These are phyloP conservation scores for Cynopterus brachyotis DNA, from an alignment of 2,113 vertebrate species.

Conservation along the genomic window DNA sequence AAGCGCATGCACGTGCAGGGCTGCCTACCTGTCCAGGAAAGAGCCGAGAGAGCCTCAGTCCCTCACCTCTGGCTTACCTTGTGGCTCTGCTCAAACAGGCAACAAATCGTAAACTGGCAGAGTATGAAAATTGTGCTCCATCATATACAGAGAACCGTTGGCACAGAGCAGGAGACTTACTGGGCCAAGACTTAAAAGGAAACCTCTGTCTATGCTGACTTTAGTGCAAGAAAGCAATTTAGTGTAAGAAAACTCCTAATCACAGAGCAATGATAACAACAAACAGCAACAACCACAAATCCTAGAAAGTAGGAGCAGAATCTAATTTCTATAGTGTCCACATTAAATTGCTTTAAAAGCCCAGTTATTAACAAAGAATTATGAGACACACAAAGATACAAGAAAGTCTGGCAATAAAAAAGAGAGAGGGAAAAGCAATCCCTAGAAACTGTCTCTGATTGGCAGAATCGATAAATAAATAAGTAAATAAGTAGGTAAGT, in stretches of 20 bases:
- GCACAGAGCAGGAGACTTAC: not conserved
- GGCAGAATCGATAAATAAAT: not conserved
- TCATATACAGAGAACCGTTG: not conserved
- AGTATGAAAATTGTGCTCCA: not conserved
- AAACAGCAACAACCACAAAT: not conserved
- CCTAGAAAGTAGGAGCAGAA: not conserved
- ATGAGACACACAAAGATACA: not conserved
- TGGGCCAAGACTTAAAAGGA: not conserved
- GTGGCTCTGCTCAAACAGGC: not conserved
- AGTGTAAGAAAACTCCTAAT: not conserved
- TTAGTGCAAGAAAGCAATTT: not conserved
- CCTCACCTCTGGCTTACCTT: not conserved
- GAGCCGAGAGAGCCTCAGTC: not conserved
- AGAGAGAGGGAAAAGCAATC: not conserved
- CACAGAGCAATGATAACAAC: not conserved
- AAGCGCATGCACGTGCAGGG: not conserved
- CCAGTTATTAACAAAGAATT: not conserved
- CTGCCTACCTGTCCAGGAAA: not conserved
- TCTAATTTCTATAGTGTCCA: not conserved
- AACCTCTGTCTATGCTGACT: not conserved
- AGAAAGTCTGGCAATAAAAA: not conserved
- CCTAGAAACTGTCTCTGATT: not conserved
- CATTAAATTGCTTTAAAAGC: not conserved
- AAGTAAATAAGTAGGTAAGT: too few species aligned
- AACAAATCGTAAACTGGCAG: not conserved